Conservation (phyloP, 92 coral and sea anemone species). For the Blastomussa wellsi region DNA sequence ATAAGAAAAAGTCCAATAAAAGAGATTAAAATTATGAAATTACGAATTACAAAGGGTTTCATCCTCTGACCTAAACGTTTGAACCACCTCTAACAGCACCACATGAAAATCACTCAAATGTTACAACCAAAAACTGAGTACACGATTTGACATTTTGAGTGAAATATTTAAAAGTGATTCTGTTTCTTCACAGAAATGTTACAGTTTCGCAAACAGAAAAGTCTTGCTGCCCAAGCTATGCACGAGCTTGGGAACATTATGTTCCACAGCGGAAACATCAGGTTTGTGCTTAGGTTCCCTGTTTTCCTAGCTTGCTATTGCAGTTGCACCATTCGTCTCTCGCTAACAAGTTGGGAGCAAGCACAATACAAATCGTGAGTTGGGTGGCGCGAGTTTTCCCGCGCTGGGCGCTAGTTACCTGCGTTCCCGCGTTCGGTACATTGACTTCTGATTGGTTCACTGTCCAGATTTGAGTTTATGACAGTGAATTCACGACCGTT, state of each 20-base stretch:
- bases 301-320: not conserved
- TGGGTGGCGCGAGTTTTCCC: no score
- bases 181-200: conserved; percentile 79
- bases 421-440: not conserved
- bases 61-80: not conserved
- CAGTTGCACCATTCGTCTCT: not conserved
- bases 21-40: no score
- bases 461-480: not conserved
- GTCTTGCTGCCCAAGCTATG: conserved; percentile 97
- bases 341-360: not conserved
- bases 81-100: not conserved
- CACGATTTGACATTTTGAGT: not conserved
- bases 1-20: no score
- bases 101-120: no score
- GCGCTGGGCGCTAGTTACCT: not conserved
- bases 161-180: not conserved
- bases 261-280: conserved; percentile 94
- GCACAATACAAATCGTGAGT: not conserved
- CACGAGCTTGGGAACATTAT: conserved; percentile 94
- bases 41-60: no score
- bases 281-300: conserved; percentile 42
- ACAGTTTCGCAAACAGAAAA: conserved; percentile 88
- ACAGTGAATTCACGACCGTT: not conserved
- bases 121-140: not conserved
- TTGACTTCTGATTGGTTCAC: not conserved